Conservation (phyloP, 2,113 vertebrate species). For the Podarcis muralis region DNA sequence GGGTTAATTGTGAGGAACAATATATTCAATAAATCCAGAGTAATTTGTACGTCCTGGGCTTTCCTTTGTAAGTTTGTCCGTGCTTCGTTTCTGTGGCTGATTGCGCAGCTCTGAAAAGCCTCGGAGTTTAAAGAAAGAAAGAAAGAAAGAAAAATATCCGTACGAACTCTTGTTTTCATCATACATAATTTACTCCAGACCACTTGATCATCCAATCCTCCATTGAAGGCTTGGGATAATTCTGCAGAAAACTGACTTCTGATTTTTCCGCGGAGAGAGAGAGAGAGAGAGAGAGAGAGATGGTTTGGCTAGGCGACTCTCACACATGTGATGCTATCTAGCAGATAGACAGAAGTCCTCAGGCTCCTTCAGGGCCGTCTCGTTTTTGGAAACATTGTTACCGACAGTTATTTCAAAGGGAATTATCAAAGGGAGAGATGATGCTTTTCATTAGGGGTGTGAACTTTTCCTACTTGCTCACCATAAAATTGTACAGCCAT, state of each 20-base stretch:
- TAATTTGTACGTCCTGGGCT: constrained; percentile 29
- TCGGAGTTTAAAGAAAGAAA: neutral
- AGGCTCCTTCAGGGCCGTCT: neutral
- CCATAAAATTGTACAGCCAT: neutral
- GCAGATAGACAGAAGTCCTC: neutral
- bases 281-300: too few relatives aligned
- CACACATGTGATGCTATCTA: neutral
- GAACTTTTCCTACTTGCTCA: neutral
- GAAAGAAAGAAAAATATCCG: neutral
- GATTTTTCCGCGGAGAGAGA: neutral
- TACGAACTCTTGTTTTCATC: neutral
- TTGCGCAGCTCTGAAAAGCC: neutral
- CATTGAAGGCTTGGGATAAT: neutral
- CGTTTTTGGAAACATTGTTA: neutral
- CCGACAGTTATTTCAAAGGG: neutral
- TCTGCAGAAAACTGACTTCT: neutral
- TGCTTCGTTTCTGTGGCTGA: neutral
- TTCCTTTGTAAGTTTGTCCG: neutral
- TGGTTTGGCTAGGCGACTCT: neutral
- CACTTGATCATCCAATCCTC: neutral
- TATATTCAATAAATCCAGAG: constrained; percentile 38
- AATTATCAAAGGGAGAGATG: neutral
- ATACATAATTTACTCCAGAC: neutral
- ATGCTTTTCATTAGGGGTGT: neutral
- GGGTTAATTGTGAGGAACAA: constrained; percentile 41